A percentile compares a stretch with the other conserved stretches of the same genome.
These are phyloP conservation scores for Lerista edwardsae DNA, from an alignment of 2,797 vertebrate species.

Conservation along the genomic window DNA sequence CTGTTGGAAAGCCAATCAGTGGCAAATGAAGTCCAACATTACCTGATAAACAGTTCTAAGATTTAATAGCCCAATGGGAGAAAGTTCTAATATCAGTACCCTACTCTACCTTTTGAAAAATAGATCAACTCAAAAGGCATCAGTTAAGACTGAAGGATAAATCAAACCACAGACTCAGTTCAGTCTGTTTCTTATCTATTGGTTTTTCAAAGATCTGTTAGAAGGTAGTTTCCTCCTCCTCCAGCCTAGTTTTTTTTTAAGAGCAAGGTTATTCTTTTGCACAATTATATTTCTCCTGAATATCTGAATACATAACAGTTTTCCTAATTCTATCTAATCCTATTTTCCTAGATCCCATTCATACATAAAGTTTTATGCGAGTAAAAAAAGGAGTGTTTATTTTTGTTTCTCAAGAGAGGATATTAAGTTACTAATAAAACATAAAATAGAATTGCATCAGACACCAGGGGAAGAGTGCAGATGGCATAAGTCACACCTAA, in stretches of 20 bases:
- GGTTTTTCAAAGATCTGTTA: neutral
- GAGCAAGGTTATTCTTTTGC: neutral
- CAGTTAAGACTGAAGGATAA: conserved; percentile 2
- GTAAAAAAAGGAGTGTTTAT: neutral
- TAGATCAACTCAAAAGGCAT: conserved; percentile 17
- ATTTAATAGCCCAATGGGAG: conserved; percentile 6
- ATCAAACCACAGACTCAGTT: neutral
- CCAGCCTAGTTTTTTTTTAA: neutral
- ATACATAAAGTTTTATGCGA: neutral
- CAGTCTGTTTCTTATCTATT: conserved; percentile 13
- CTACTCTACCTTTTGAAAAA: conserved; percentile 15
- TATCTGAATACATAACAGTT: neutral
- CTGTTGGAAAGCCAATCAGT: conserved; percentile 1
- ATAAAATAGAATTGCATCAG: neutral
- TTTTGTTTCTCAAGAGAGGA: neutral
- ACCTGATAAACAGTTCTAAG: conserved; percentile 28
- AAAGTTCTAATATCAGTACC: conserved; percentile 21
- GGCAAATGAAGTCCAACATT: conserved; percentile 6
- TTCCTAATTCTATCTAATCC: conserved; percentile 1
- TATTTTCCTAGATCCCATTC: neutral
- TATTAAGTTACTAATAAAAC: neutral
- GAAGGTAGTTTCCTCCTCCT: neutral
- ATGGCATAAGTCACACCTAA: neutral
- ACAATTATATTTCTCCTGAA: conserved; percentile 32
- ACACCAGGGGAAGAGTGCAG: neutral